A percentile compares a stretch with the other conserved stretches of the same genome.
phyloP scores from a whole-genome alignment of 2,797 vertebrate genomes.

The Leucoraja ocellata region DNA sequence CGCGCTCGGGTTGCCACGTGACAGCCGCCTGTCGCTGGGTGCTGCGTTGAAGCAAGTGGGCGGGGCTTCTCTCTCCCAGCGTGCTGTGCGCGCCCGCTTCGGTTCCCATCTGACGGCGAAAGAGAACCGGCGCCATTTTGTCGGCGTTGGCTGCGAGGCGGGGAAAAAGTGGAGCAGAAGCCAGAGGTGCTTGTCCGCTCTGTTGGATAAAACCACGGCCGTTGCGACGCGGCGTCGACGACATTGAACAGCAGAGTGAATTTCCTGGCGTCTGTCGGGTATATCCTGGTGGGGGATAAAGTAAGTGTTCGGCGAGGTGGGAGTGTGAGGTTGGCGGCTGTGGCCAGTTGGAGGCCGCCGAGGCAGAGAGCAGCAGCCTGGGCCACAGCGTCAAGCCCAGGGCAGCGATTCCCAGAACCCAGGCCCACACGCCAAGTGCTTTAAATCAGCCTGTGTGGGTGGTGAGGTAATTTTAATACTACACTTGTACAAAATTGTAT shows the following conservation, averaged over 20 bases:
- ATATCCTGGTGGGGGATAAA: not conserved
- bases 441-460: too few relatives aligned
- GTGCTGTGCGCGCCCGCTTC: not conserved
- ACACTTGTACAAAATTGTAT: too few relatives aligned
- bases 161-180: not conserved
- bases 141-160: not conserved
- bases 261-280: not conserved
- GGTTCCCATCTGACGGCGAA: not conserved
- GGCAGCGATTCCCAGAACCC: too few relatives aligned
- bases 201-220: not conserved
- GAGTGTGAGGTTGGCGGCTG: not conserved
- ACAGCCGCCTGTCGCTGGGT: not conserved
- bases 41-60: not conserved
- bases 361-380: not conserved
- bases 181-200: too few relatives aligned
- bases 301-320: not conserved
- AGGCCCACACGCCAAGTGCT: too few relatives aligned
- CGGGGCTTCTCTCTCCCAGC: not conserved
- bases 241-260: not conserved
- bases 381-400: too few relatives aligned
- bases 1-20: not conserved
- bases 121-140: constrained; percentile 17
- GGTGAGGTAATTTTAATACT: too few relatives aligned
- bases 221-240: too few relatives aligned
- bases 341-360: not conserved